Base-by-base conservation (phyloP, 2,797 vertebrate genomes). In the Denticeps clupeoides region DNA sequence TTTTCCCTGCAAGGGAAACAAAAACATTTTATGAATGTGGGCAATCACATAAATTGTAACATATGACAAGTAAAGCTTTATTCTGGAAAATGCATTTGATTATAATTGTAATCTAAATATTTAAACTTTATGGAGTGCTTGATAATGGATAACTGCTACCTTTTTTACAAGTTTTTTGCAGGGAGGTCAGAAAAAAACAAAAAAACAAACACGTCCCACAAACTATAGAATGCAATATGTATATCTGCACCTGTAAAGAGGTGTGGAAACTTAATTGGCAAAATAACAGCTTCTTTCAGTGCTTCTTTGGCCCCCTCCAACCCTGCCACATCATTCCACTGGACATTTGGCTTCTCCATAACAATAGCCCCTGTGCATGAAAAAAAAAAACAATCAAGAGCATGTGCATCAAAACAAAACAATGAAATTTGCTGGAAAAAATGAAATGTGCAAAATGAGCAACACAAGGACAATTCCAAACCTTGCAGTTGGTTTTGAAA, bases 251-350 rank as follows among this genome's bases (percentile, higher is more conserved):
- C 95, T 73, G 95, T 99, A 73, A 99, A 99, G 10, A 99, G 88
- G 63, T 99, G 94, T n/a, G 94, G 95, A 64, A 99, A 99, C 71
- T 97, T 99, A 67, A 99, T 99, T 25, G 95, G 95, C 68, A 99
- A 74, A 73, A 99, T 99, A 41, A 99, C 92, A 6, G 94, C 95
- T 77, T 99, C 95, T 78, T 99, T 99, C 35, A 98, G 84, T 0
- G 95, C 94, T 65, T 98, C 95, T 69, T 98, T 98, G 43, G 95
- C 94, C 50, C 91, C 93, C 67, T 98, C 94, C 0, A 99, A 82
- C 46, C 94, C 94, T 55, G 95, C 94, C 29, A 99, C 91, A 61
- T 99, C 93, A 18, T 65, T 89, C 95, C 95, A 99, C 51, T 91
- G 87, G 47, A 99, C 89, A 54, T 99, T 89, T 55, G 95, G 94